Conservation (phyloP, 2,888 invertebrate genomes). For the Tenthredo distinguenda region DNA sequence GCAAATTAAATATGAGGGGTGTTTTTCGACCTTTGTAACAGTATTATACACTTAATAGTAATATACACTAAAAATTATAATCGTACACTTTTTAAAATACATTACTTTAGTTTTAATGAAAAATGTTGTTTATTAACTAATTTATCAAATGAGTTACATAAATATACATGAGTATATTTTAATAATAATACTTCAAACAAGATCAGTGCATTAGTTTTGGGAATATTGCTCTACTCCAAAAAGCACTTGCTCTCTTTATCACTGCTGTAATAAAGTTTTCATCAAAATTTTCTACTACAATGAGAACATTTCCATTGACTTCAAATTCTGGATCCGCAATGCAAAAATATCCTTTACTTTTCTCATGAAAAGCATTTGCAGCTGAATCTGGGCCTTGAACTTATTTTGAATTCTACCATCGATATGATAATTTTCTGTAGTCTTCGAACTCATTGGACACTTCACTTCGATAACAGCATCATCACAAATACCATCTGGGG, state of each 20-base stretch:
- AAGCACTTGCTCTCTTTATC: constrained; percentile 56
- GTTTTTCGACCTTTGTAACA: no score
- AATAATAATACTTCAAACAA: not conserved
- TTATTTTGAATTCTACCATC: constrained; percentile 56
- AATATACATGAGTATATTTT: constrained; percentile 10
- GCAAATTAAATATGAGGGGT: no score
- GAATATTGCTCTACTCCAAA: constrained; percentile 61
- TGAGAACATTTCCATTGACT: constrained; percentile 53
- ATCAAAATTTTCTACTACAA: constrained; percentile 57
- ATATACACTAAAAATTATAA: not conserved
- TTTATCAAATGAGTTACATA: not conserved
- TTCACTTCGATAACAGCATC: constrained; percentile 65
- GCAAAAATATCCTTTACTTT: constrained; percentile 61
- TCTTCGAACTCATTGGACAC: constrained; percentile 59
- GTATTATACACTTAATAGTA: no score
- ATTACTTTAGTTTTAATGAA: not conserved
- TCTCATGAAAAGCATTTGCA: constrained; percentile 64
- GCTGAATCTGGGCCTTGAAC: constrained; percentile 62
- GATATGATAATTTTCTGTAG: constrained; percentile 56
- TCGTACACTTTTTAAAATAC: not conserved
- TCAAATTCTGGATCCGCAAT: constrained; percentile 64
- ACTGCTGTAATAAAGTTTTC: constrained; percentile 50
- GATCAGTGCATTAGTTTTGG: constrained; percentile 42
- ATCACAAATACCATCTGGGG: constrained; percentile 62
- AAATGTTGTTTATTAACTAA: not conserved